A percentile compares a stretch with the other conserved stretches of the same genome.
These are phyloP conservation scores for Micrastur ruficollis DNA, from an alignment of 2,797 vertebrate genomes.

Conservation along the genomic window DNA sequence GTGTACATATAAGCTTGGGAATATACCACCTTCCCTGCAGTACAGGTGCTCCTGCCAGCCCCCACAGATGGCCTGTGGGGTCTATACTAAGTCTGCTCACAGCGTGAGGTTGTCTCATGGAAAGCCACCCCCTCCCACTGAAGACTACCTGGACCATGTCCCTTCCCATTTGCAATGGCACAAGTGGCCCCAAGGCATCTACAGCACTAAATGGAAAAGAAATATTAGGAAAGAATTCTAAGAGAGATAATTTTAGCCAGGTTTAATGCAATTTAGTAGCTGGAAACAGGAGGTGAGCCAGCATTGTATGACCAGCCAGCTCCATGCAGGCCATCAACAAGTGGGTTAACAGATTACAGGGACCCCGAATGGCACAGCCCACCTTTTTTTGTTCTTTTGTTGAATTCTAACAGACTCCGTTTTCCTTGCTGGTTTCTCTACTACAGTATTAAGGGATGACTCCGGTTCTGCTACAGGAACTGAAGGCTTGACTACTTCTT, in stretches of 20 bases:
- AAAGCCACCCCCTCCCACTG: not conserved
- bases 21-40: not conserved
- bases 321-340: not conserved
- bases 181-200: not conserved
- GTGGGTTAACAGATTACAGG: not conserved
- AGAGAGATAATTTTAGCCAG: not conserved
- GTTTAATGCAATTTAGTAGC: not conserved
- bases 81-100: not conserved
- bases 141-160: not conserved
- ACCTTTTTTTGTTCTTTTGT: slow-evolving; percentile 75
- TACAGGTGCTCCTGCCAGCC: slow-evolving; percentile 49
- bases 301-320: not conserved
- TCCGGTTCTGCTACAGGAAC: slow-evolving; percentile 54
- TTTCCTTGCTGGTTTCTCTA: slow-evolving; percentile 68
- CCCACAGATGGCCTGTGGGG: not conserved
- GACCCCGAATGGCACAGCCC: not conserved
- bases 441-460: not conserved
- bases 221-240: not conserved
- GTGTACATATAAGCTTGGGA: slow-evolving; percentile 3
- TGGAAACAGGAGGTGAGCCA: not conserved
- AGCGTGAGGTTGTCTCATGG: not conserved
- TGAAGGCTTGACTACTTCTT: slow-evolving; percentile 54
- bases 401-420: slow-evolving; percentile 60
- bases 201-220: not conserved
- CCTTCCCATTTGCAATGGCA: not conserved